Percentiles rank a stretch among this genome's conserved stretches.
These are phyloP conservation scores for Antitype chi DNA, from an alignment of 2,888 invertebrate genomes.

Conservation along the genomic window DNA sequence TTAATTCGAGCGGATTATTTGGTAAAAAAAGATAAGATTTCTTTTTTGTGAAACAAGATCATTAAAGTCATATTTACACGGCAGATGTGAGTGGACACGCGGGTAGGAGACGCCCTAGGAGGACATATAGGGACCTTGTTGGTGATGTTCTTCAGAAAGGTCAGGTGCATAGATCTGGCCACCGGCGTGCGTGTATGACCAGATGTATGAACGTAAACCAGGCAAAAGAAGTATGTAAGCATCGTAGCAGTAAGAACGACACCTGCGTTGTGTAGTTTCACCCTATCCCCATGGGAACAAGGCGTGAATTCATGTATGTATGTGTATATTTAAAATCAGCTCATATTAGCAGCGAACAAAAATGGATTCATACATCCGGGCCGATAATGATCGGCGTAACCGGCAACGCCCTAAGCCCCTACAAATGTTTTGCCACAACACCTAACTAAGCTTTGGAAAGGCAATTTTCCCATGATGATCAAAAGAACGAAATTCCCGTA, in stretches of 20 bases:
- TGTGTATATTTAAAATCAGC: neutral
- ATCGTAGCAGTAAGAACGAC: too few species aligned
- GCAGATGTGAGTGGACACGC: too few species aligned
- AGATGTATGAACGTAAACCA: too few species aligned
- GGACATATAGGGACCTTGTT: too few species aligned
- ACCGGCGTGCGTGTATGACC: too few species aligned
- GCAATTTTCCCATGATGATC: constrained; percentile 25
- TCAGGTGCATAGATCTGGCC: too few species aligned
- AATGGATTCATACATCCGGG: neutral
- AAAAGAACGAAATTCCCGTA: constrained; percentile 15
- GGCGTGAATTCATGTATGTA: too few species aligned
- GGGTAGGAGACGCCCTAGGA: too few species aligned
- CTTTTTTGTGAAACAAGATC: neutral
- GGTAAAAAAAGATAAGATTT: neutral
- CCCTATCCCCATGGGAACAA: too few species aligned
- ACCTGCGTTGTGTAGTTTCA: too few species aligned
- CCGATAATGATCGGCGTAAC: neutral
- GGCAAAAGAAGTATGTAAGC: too few species aligned
- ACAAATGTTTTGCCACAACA: constrained; percentile 10
- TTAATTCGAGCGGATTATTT: constrained; percentile 4
- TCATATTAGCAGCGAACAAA: neutral
- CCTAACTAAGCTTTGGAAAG: constrained; percentile 7
- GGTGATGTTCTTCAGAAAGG: too few species aligned
- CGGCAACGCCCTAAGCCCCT: constrained; percentile 26
- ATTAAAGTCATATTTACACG: neutral